These are phyloP conservation scores for Istiophorus platypterus DNA, from an alignment of 2,113 vertebrate species.

Conservation along the genomic window DNA sequence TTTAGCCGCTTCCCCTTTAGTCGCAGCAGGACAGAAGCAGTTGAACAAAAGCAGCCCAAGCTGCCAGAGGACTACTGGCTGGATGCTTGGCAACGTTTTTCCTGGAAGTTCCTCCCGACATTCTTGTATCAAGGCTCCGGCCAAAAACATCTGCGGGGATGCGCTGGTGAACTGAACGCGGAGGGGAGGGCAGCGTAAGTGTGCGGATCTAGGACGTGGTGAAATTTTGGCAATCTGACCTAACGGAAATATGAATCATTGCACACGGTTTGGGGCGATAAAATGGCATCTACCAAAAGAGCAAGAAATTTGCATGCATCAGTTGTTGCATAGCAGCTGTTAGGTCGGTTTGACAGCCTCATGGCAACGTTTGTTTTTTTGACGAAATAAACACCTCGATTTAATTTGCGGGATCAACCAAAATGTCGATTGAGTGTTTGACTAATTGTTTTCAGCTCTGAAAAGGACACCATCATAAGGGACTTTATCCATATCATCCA, in stretches of 20 bases:
- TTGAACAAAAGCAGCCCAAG: slow-evolving; percentile 30
- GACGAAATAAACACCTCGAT: no score
- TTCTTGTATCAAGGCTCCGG: not conserved
- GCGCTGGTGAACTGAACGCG: not conserved
- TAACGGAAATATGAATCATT: not conserved
- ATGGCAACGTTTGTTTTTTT: no score
- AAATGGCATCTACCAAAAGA: no score
- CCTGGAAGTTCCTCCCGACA: not conserved
- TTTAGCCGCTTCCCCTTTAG: not conserved
- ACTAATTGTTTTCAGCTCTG: no score
- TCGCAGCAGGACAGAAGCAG: slow-evolving; percentile 33
- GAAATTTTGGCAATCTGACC: not conserved
- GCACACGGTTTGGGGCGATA: not conserved
- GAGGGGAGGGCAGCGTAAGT: not conserved
- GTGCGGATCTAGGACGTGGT: not conserved
- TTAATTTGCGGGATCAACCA: no score
- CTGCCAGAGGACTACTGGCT: slow-evolving; percentile 34
- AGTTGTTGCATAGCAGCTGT: not conserved
- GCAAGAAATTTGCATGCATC: no score
- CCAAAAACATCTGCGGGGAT: slow-evolving; percentile 14
- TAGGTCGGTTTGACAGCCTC: no score
- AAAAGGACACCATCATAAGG: no score
- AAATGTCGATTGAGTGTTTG: no score
- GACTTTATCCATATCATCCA: no score
- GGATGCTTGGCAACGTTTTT: slow-evolving; percentile 13